A percentile compares a stretch with the other conserved stretches of the same genome.
Conservation (phyloP, 2,888 invertebrate species). For the Temnothorax ravouxi region DNA sequence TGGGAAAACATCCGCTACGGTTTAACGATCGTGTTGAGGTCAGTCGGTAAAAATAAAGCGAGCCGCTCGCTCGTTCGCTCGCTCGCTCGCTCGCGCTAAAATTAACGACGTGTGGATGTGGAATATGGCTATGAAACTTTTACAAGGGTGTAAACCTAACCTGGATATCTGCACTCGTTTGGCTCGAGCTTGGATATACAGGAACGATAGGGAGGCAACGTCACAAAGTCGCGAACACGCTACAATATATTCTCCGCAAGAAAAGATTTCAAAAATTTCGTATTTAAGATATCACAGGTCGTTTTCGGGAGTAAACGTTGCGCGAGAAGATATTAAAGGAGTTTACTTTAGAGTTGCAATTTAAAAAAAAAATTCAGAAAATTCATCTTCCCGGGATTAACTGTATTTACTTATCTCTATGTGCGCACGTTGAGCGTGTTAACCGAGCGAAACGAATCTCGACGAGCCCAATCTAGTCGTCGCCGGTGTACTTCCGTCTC, state of each 20-base stretch:
- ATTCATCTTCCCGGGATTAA: not conserved
- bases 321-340: not conserved
- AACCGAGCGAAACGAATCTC: constrained; percentile 78
- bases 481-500: constrained; percentile 75
- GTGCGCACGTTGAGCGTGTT: constrained; percentile 54
- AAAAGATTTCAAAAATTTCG: not conserved
- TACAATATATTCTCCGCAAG: not conserved
- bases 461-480: constrained; percentile 79
- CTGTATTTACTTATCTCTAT: constrained; percentile 2
- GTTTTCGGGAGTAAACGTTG: not conserved
- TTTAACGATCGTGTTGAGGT: constrained; percentile 79
- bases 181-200: constrained; percentile 39
- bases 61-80: constrained; percentile 56
- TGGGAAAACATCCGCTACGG: constrained; percentile 69
- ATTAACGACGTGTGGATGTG: constrained; percentile 78
- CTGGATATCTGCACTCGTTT: constrained; percentile 70
- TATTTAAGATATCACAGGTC: not conserved
- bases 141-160: constrained; percentile 77
- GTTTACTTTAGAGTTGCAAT: not conserved
- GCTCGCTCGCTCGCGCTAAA: constrained; percentile 68
- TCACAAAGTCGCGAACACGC: constrained; percentile 53
- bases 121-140: constrained; percentile 79
- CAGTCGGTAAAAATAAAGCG: constrained; percentile 78
- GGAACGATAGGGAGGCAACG: not conserved
- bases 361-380: not conserved